A percentile compares a stretch with the other conserved stretches of the same genome.
These are phyloP conservation scores for Dasyornis broadbenti DNA, from an alignment of 2,113 vertebrate genomes.

Conservation along the genomic window DNA sequence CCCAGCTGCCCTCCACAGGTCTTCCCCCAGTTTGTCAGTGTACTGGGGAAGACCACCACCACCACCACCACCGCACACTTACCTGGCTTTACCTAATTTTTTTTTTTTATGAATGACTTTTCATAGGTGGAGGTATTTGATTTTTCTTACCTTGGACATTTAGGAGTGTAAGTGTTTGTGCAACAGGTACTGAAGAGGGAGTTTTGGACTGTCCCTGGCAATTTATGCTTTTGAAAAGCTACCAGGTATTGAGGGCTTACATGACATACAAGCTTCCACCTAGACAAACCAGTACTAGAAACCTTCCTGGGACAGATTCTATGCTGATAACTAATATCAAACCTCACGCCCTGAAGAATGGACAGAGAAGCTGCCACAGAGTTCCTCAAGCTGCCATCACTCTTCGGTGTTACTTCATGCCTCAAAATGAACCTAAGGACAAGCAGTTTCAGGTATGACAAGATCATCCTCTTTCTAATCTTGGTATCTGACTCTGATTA, in stretches of 20 bases:
- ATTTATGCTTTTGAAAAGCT: neutral
- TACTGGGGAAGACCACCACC: neutral
- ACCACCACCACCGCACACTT: neutral
- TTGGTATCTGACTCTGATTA: neutral
- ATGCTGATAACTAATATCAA: neutral
- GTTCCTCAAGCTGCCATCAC: neutral
- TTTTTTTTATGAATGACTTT: neutral
- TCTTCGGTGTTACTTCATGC: neutral
- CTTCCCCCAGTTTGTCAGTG: accelerated
- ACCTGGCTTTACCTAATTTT: accelerated
- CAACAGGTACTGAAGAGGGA: neutral
- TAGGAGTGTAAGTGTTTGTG: neutral
- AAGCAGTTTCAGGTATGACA: neutral
- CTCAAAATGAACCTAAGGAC: neutral
- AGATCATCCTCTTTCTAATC: neutral
- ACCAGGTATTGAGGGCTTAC: neutral
- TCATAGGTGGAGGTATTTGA: neutral
- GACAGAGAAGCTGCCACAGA: neutral
- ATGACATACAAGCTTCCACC: neutral
- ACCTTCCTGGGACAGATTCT: neutral
- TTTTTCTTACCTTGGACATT: neutral
- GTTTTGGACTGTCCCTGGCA: neutral
- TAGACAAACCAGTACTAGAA: neutral
- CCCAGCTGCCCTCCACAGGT: neutral
- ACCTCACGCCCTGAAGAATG: neutral